phyloP scores from a whole-genome alignment of 2,797 vertebrate species.

The Nyctibius grandis region DNA sequence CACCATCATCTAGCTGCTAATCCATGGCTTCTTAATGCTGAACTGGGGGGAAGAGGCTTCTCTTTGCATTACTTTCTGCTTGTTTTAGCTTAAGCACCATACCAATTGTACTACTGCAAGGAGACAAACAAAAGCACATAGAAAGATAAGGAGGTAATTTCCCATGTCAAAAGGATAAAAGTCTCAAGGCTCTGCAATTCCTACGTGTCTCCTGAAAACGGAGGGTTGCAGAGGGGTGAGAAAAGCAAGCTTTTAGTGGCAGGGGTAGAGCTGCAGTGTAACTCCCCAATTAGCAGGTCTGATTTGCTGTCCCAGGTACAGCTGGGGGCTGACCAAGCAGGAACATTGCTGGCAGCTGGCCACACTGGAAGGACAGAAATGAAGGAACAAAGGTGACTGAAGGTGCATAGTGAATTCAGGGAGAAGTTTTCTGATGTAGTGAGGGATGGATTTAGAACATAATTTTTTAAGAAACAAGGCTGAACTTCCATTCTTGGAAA shows the following conservation, averaged over 20 bases:
- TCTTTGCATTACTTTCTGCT: background rate
- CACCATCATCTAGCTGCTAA: background rate
- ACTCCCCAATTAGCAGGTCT: background rate
- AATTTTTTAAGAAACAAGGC: rapidly evolving
- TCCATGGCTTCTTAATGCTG: background rate
- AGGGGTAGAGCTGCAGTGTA: background rate
- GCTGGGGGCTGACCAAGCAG: background rate
- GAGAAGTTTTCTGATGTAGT: rapidly evolving
- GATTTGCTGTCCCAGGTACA: background rate
- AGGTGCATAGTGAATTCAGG: rapidly evolving
- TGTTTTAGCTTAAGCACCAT: background rate
- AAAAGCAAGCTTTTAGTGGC: background rate
- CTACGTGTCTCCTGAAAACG: rapidly evolving
- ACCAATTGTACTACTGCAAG: background rate
- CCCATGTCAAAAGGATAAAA: background rate
- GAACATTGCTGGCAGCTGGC: background rate
- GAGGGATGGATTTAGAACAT: rapidly evolving
- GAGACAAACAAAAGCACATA: background rate
- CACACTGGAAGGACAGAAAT: rapidly evolving
- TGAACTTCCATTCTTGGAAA: rapidly evolving
- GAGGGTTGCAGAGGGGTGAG: rapidly evolving
- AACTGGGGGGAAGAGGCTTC: background rate
- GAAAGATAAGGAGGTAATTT: background rate
- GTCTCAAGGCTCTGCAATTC: rapidly evolving
- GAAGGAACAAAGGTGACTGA: background rate